Evolutionary conservation across 30 jellyfish, hydroid and myxozoan species (phyloP).

Genomic region (Pelagia noctiluca): DNA sequence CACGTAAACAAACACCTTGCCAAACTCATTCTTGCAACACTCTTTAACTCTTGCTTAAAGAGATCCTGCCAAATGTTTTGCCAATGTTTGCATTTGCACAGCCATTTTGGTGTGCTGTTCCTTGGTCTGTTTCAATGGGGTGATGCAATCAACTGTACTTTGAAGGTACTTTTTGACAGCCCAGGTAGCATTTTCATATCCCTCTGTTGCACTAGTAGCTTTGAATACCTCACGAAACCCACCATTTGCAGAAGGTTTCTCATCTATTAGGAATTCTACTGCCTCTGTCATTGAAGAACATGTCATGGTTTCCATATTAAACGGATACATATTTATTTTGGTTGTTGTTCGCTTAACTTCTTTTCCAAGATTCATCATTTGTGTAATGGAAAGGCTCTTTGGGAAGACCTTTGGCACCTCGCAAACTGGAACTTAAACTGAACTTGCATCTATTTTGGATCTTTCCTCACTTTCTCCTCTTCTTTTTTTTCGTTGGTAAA

Average conservation of each 20-base stretch:
- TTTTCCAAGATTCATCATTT: conserved; percentile 29
- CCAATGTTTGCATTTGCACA: conserved; percentile 19
- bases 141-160: not conserved
- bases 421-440: not conserved
- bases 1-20: not conserved
- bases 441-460: not conserved
- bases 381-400: conserved; percentile 30
- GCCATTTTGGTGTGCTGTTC: not conserved
- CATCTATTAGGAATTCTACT: conserved; percentile 1
- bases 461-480: not conserved
- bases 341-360: not conserved
- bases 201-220: conserved; percentile 12
- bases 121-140: not conserved
- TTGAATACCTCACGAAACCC: conserved; percentile 31
- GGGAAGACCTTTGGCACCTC: conserved; percentile 3
- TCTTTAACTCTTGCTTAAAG: not conserved
- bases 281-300: conserved; percentile 4
- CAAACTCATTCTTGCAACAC: not conserved
- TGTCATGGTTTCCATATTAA: conserved; percentile 17
- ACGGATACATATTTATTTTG: not conserved
- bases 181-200: not conserved
- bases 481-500: not conserved
- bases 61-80: conserved; percentile 2
- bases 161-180: conserved; percentile 11
- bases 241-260: conserved; percentile 20